Conservation (phyloP, 2,888 invertebrate genomes). For the Agrilus mali region DNA sequence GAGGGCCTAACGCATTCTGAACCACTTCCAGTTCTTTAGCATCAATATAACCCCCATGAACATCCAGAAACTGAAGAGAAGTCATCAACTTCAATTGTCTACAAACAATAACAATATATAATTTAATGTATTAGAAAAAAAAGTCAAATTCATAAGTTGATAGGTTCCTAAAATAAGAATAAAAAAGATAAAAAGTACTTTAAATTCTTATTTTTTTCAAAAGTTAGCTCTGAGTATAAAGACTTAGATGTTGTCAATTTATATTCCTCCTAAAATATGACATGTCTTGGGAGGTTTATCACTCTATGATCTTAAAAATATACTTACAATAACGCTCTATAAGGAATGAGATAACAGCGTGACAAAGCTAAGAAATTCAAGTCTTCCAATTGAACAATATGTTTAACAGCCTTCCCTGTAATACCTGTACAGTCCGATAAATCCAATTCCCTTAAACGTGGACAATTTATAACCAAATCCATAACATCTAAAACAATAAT, state of each 20-base stretch:
- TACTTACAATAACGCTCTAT: slow-evolving; percentile 56
- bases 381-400: slow-evolving; percentile 43
- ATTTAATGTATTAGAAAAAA: no score
- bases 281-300: no score
- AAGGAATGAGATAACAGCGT: slow-evolving; percentile 68
- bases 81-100: slow-evolving; percentile 43
- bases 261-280: no score
- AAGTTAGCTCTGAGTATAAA: neutral
- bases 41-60: slow-evolving; percentile 72
- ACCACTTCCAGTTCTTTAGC: slow-evolving; percentile 38
- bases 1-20: slow-evolving; percentile 40
- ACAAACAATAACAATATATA: slow-evolving; percentile 2
- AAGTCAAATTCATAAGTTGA: no score
- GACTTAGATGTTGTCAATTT: no score
- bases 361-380: slow-evolving; percentile 68
- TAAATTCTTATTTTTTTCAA: slow-evolving; percentile 1
- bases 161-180: neutral
- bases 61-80: slow-evolving; percentile 60
- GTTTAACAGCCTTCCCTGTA: slow-evolving; percentile 45
- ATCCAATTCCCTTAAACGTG: slow-evolving; percentile 69
- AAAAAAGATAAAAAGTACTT: slow-evolving; percentile 4
- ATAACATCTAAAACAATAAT: slow-evolving; percentile 48
- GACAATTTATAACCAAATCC: slow-evolving; percentile 51
- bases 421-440: slow-evolving; percentile 75
- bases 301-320: no score